Evolutionary conservation across 2,888 invertebrate genomes (phyloP).

Genomic region (Celastrina argiolus): DNA sequence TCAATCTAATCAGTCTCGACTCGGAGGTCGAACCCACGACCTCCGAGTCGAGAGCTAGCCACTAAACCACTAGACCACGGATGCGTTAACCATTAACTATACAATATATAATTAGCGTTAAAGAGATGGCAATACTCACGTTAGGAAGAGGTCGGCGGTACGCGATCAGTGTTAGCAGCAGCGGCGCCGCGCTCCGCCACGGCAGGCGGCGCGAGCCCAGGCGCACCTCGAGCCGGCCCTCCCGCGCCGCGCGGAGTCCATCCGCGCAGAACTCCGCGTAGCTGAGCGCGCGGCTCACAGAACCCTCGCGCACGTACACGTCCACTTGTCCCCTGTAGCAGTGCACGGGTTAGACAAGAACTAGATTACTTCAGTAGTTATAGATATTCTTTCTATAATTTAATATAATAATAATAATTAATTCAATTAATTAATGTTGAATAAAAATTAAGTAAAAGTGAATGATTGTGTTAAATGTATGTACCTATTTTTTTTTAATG

Average conservation of each 20-base stretch:
- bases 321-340: slow-evolving; percentile 69
- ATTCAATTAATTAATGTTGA: too few relatives aligned
- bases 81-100: too few relatives aligned
- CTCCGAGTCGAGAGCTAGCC: too few relatives aligned
- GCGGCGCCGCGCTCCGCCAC: slow-evolving; percentile 94
- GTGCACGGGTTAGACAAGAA: not conserved
- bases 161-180: slow-evolving; percentile 90
- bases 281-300: slow-evolving; percentile 61
- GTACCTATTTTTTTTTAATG: too few relatives aligned
- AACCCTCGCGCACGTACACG: slow-evolving; percentile 63
- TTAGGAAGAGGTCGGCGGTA: slow-evolving; percentile 91
- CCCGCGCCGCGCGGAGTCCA: slow-evolving; percentile 88
- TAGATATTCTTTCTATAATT: too few relatives aligned
- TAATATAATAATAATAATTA: too few relatives aligned
- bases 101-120: not conserved
- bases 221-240: slow-evolving; percentile 89
- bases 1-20: too few relatives aligned
- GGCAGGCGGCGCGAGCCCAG: slow-evolving; percentile 90
- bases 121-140: slow-evolving; percentile 60
- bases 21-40: too few relatives aligned
- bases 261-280: slow-evolving; percentile 65
- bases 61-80: too few relatives aligned
- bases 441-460: too few relatives aligned
- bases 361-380: too few relatives aligned
- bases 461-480: too few relatives aligned